phyloP scores from a whole-genome alignment of 2,888 invertebrate species.

The Papilio gigon region DNA sequence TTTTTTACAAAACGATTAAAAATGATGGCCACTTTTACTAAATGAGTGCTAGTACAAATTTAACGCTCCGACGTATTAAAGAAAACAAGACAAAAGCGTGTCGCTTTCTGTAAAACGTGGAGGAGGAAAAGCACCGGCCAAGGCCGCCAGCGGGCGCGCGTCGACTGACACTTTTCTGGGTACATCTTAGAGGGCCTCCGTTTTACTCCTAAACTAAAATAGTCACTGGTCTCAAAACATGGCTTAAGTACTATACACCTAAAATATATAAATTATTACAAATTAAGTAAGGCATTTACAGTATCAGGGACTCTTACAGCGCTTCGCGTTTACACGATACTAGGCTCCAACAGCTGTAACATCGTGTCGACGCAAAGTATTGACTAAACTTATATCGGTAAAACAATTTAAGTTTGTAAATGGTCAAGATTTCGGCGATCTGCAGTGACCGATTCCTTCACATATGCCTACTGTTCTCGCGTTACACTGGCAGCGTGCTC shows the following conservation, averaged over 20 bases:
- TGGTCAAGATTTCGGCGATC: conserved; percentile 83
- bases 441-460: conserved; percentile 61
- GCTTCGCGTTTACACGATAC: conserved; percentile 79
- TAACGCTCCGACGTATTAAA: conserved; percentile 65
- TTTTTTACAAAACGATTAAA: conserved; percentile 71
- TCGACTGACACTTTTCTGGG: conserved; percentile 71
- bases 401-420: conserved; percentile 77
- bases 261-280: conserved; percentile 83
- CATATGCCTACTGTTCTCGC: conserved; percentile 5
- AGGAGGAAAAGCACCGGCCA: conserved; percentile 71
- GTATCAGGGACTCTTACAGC: conserved; percentile 79
- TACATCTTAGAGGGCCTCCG: conserved; percentile 63
- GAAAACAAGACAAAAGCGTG: conserved; percentile 70
- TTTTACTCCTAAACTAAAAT: conserved; percentile 80
- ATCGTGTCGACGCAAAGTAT: conserved; percentile 80
- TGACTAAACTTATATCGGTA: conserved; percentile 82
- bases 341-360: conserved; percentile 63
- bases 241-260: conserved; percentile 83
- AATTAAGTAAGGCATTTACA: conserved; percentile 83
- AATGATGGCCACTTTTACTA: conserved; percentile 68
- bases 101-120: conserved; percentile 77
- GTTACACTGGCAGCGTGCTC: conserved; percentile 40
- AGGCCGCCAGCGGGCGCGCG: conserved; percentile 55
- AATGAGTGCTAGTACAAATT: conserved; percentile 71
- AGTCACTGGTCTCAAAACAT: conserved; percentile 83